A percentile compares a stretch with the other conserved stretches of the same genome.
phyloP scores from a whole-genome alignment of 2,113 vertebrate species.

The Machaerirhynchus nigripectus region DNA sequence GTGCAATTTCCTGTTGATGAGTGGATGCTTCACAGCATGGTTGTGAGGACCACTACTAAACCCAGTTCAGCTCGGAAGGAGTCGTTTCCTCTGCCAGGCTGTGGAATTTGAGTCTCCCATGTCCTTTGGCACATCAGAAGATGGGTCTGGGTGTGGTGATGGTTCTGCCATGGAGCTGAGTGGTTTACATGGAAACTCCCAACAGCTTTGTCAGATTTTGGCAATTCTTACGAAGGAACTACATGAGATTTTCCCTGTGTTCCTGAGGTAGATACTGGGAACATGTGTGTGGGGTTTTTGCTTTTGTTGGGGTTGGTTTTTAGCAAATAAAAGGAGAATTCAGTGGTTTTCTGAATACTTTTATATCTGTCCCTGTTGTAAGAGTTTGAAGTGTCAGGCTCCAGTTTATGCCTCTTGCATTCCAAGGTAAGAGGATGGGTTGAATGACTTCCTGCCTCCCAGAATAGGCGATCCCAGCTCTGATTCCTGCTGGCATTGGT shows the following conservation, averaged over 20 bases:
- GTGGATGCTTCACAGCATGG: not conserved
- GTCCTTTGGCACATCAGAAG: not conserved
- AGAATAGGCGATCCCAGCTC: not conserved
- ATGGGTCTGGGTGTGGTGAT: not conserved
- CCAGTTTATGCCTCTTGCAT: not conserved
- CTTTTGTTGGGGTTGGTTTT: not conserved
- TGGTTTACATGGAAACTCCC: not conserved
- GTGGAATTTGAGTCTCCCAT: not conserved
- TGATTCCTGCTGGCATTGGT: not conserved
- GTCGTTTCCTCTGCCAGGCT: not conserved
- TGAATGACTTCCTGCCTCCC: conserved; percentile 31
- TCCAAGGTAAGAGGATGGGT: conserved; percentile 10
- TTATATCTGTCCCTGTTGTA: not conserved
- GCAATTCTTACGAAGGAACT: not conserved
- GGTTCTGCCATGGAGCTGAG: not conserved
- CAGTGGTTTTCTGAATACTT: not conserved
- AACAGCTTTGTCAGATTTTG: not conserved
- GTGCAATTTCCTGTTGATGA: not conserved
- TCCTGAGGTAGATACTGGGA: not conserved
- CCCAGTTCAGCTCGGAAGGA: not conserved
- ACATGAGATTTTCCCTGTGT: not conserved
- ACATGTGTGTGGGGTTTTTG: rapidly evolving
- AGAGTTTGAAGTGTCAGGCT: not conserved
- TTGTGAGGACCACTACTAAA: not conserved
- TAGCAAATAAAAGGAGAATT: not conserved